Percentiles rank a stretch among this genome's conserved stretches.
Conservation (phyloP, 2,888 invertebrate species). For the Stenotaenia linearis region DNA sequence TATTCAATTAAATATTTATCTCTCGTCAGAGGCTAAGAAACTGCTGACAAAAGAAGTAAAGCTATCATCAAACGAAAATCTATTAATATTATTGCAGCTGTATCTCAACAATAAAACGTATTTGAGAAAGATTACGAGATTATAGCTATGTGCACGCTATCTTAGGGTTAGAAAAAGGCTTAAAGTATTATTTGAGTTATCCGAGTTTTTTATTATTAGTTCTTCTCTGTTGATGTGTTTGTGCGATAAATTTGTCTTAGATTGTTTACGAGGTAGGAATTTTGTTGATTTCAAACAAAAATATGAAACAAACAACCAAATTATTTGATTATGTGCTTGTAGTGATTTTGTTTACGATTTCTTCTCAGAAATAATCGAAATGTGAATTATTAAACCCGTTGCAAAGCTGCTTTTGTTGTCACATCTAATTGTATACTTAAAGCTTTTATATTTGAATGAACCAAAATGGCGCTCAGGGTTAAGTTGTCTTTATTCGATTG, state of each 20-base stretch:
- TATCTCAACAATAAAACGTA: neutral
- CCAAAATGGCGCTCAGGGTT: too few species aligned
- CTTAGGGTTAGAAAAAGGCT: neutral
- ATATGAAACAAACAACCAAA: too few species aligned
- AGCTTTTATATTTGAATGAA: too few species aligned
- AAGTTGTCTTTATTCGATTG: too few species aligned
- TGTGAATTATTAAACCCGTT: too few species aligned
- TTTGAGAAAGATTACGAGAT: neutral
- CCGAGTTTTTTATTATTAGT: neutral
- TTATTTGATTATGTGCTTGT: too few species aligned
- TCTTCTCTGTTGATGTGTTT: neutral
- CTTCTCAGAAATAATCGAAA: too few species aligned
- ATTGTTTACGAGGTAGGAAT: neutral
- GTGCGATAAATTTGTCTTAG: neutral
- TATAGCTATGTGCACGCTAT: neutral
- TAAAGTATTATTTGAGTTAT: neutral
- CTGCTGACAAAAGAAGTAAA: neutral
- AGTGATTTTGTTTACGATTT: too few species aligned
- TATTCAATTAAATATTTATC: neutral
- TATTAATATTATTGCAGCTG: neutral
- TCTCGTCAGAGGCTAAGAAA: neutral
- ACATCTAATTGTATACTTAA: too few species aligned
- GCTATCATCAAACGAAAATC: neutral
- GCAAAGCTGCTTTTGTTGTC: too few species aligned
- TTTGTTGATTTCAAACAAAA: too few species aligned